Evolutionary conservation across 2,113 vertebrate species (phyloP).

Genomic region (Pseudois nayaur): DNA sequence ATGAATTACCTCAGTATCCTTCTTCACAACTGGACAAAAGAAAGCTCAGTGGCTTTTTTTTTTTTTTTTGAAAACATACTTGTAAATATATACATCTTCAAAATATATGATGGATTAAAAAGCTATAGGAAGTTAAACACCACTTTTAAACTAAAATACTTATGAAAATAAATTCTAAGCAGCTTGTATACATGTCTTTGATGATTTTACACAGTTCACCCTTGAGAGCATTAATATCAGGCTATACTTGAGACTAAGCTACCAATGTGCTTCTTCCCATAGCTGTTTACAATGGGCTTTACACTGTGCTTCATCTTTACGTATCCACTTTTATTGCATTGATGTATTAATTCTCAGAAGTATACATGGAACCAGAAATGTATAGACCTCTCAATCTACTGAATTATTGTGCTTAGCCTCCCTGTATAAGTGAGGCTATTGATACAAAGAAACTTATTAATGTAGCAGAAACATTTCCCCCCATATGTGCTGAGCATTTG

Average conservation of each 20-base stretch:
- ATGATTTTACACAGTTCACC: not conserved
- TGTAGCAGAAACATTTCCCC: not conserved
- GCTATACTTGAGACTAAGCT: not conserved
- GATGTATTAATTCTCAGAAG: not conserved
- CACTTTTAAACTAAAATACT: not conserved
- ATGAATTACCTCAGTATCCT: not conserved
- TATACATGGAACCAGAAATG: not conserved
- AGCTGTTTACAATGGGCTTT: not conserved
- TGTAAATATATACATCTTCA: not conserved
- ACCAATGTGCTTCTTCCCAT: not conserved
- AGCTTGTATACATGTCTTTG: not conserved
- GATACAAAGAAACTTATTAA: not conserved
- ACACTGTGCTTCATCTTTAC: not conserved
- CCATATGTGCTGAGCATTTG: not conserved
- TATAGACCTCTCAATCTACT: not conserved
- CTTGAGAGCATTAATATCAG: not conserved
- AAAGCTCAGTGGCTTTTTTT: not conserved
- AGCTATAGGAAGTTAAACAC: not conserved
- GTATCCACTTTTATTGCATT: not conserved
- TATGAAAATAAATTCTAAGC: not conserved
- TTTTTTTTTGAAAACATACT: not conserved
- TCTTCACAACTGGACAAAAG: not conserved
- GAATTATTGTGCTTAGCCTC: not conserved
- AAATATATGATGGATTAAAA: not conserved
- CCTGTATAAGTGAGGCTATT: not conserved